Evolutionary conservation across 2,797 vertebrate genomes (phyloP).

Genomic region (Ibycter americanus): DNA sequence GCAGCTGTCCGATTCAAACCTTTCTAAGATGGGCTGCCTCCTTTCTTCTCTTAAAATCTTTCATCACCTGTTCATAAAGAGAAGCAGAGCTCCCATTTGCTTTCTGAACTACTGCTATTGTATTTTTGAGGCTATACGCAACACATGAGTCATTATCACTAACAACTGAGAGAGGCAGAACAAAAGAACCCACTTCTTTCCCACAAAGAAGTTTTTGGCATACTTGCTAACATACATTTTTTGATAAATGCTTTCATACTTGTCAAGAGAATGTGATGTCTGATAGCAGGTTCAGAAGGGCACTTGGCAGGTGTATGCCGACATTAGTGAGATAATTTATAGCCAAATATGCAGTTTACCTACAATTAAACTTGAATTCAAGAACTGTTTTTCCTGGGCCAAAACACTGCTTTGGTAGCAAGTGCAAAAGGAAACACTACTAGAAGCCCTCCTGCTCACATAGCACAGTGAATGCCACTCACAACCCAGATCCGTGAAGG

Average conservation of each 20-base stretch:
- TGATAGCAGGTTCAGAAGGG: neutral
- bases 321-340: neutral
- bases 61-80: conserved; percentile 52
- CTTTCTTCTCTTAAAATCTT: conserved; percentile 10
- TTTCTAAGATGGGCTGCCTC: neutral
- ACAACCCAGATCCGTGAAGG: fast-evolving
- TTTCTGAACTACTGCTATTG: neutral
- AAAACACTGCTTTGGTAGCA: neutral
- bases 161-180: neutral
- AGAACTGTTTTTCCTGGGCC: neutral
- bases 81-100: conserved; percentile 35
- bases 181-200: conserved; percentile 29
- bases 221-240: neutral
- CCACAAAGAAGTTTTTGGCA: neutral
- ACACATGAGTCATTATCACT: neutral
- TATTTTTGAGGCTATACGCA: neutral
- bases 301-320: neutral
- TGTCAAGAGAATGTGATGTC: neutral
- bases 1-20: neutral
- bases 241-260: neutral
- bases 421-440: neutral
- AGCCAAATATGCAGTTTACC: neutral
- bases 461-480: neutral
- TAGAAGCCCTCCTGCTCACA: neutral
- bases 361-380: neutral